phyloP scores from a whole-genome alignment of 2,113 vertebrate species.

The Piliocolobus tephrosceles region DNA sequence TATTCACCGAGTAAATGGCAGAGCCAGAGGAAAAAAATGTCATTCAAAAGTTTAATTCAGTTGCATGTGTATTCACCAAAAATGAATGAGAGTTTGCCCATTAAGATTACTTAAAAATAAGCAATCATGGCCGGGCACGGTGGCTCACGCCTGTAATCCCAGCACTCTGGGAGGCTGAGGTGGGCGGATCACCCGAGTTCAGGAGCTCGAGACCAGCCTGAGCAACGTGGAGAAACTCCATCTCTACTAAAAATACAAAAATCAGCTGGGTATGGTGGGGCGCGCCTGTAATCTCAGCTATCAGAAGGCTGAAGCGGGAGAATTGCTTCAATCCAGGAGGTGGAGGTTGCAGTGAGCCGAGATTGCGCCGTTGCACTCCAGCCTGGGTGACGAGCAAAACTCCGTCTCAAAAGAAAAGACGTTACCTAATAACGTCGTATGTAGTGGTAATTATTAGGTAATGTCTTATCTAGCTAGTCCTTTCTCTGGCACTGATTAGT shows the following conservation, averaged over 20 bases:
- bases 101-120: background rate
- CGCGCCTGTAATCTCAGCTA: background rate
- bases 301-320: background rate
- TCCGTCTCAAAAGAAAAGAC: no score
- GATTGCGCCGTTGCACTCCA: no score
- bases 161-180: background rate
- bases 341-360: background rate
- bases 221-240: background rate
- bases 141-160: background rate
- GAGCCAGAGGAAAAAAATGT: background rate
- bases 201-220: background rate
- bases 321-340: background rate
- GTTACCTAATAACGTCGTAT: no score
- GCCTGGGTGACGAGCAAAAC: no score
- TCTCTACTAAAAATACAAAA: background rate
- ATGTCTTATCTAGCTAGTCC: no score
- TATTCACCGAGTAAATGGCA: background rate
- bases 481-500: no score
- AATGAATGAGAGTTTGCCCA: background rate
- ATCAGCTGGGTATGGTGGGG: background rate
- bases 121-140: background rate
- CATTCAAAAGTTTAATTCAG: background rate
- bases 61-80: conserved; percentile 6
- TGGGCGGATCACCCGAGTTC: background rate
- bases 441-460: no score